phyloP scores from a whole-genome alignment of 1,140 invertebrate genomes.

The Drosophila sp. region DNA sequence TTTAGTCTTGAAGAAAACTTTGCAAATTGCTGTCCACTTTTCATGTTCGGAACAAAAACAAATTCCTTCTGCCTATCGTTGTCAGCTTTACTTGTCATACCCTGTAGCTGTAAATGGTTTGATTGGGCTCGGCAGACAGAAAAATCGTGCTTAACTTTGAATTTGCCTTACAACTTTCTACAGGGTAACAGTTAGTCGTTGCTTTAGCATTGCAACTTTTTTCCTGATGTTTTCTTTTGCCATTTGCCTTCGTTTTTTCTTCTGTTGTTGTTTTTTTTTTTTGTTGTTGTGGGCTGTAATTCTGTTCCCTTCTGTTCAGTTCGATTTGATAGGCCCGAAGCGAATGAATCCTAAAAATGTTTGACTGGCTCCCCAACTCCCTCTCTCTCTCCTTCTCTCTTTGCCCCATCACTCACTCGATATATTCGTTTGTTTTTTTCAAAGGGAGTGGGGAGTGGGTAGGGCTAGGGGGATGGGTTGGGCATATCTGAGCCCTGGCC shows the following conservation, averaged over 20 bases:
- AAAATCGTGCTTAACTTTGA: too few species aligned
- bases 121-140: too few species aligned
- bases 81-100: constrained; percentile 32
- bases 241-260: neutral
- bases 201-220: neutral
- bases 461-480: neutral
- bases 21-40: constrained; percentile 74
- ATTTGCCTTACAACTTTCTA: too few species aligned
- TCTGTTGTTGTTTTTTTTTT: constrained; percentile 8
- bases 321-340: constrained; percentile 42
- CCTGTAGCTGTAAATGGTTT: neutral
- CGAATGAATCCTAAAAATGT: constrained; percentile 74
- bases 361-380: constrained; percentile 20
- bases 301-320: constrained; percentile 47
- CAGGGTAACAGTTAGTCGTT: neutral
- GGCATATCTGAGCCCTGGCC: constrained; percentile 19
- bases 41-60: constrained; percentile 40
- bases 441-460: neutral
- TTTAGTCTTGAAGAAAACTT: constrained; percentile 27
- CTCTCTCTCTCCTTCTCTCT: constrained; percentile 2
- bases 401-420: constrained; percentile 27
- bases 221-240: constrained; percentile 12
- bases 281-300: constrained; percentile 18
- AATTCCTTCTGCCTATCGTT: constrained; percentile 44
- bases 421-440: constrained; percentile 32